Base-by-base conservation (phyloP, 1,140 invertebrate genomes). In the Vanessa atalanta region DNA sequence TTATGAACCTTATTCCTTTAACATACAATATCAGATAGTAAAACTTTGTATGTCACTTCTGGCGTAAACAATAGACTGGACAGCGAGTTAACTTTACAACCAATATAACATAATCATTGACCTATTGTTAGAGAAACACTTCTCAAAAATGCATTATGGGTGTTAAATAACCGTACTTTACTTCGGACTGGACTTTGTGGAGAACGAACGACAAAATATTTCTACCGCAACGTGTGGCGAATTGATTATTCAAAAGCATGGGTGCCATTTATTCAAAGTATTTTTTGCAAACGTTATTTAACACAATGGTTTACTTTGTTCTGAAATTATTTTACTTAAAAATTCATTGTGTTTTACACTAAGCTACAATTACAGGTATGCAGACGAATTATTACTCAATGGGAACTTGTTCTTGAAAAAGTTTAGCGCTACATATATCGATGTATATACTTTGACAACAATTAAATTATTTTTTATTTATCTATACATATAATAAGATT, bases 81-180 rank as follows among this genome's bases (percentile, higher is more conserved):
- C 83, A 84, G 86, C 82, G 82, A 81, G 83, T 88, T 88, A 87
- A 88, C 82, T 90, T 86, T 86, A 90, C 83, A 85, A 83, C 82
- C 83, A 79, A 79, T 83, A 87, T 87, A 88, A 89, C 83, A 89
- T 89, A 87, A 92, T 92, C 86, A 92, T 91, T 86, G 84, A 69
- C 73, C 79, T 68, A 91, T 92, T 92, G 87, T 90, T 79, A 70
- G 65, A 55, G 61, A 69, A 73, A 70, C 74, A 65, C 82, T 90
- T 89, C 87, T 82, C 76, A 79, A 88, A 91, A 91, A 77, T 84
- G 78, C 85, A 84, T 83, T 82, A 83, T 75, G 84, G 81, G 80
- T 84, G 82, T 87, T 83, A 84, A 84, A 83, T 77, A 77, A 72
- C 77, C 75, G 65, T 75, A 82, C 76, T 79, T 80, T 77, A 78